Conservation (phyloP, 2,888 invertebrate species). For the Rhamphomyia laevipes region DNA sequence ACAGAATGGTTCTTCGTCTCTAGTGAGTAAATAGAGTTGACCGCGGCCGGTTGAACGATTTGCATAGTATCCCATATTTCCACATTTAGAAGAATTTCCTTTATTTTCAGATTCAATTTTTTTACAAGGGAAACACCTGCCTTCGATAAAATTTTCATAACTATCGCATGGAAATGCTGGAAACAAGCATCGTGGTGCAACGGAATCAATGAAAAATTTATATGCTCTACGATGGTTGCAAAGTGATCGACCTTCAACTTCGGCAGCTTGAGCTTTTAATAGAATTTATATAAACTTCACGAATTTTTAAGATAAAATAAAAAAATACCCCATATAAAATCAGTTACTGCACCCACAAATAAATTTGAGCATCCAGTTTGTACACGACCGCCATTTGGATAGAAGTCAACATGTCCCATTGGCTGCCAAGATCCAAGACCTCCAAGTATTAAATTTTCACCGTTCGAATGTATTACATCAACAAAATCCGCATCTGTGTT, state of each 20-base stretch:
- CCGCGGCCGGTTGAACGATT: conserved; percentile 73
- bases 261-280: conserved; percentile 48
- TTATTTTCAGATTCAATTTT: conserved; percentile 27
- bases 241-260: conserved; percentile 72
- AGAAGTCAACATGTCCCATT: conserved; percentile 85
- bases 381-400: conserved; percentile 84
- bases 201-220: conserved; percentile 89
- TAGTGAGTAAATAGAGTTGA: conserved; percentile 76
- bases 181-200: conserved; percentile 82
- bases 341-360: conserved; percentile 82
- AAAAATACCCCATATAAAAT: conserved; percentile 72
- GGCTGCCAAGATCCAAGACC: conserved; percentile 80
- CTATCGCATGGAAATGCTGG: conserved; percentile 79
- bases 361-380: conserved; percentile 87
- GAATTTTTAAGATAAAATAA: neutral
- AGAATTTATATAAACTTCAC: neutral
- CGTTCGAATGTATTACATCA: conserved; percentile 88
- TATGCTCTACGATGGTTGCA: conserved; percentile 91
- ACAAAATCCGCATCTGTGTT: conserved; percentile 77
- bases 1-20: conserved; percentile 88
- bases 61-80: conserved; percentile 91
- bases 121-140: conserved; percentile 62
- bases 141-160: conserved; percentile 72
- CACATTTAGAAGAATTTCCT: conserved; percentile 51
- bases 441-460: conserved; percentile 81